Conservation (phyloP, 2,888 invertebrate species). For the Zygaena filipendulae region DNA sequence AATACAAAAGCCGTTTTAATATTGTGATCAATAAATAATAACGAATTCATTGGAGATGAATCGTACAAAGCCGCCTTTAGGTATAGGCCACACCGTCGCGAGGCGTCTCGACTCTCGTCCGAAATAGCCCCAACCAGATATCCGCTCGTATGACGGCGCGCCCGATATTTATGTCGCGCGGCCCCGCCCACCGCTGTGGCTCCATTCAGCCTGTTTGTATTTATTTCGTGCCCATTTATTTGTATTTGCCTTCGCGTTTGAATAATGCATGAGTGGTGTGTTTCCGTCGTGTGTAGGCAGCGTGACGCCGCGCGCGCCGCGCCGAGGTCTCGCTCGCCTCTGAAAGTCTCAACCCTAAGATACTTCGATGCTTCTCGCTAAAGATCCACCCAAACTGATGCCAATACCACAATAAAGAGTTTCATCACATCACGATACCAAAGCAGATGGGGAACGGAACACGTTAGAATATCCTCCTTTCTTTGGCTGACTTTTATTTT, state of each 20-base stretch:
- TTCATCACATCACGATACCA: conserved; percentile 28
- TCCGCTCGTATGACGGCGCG: conserved; percentile 58
- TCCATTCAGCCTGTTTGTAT: conserved; percentile 68
- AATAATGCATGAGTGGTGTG: conserved; percentile 64
- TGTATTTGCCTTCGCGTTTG: conserved; percentile 64
- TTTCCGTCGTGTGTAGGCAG: conserved; percentile 68
- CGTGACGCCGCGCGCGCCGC: conserved; percentile 47
- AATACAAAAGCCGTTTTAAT: too few relatives aligned
- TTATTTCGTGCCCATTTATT: conserved; percentile 68
- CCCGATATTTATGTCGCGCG: conserved; percentile 63
- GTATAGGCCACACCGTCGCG: too few relatives aligned
- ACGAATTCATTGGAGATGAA: too few relatives aligned
- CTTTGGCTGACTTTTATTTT: too few relatives aligned
- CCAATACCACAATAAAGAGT: conserved; percentile 15
- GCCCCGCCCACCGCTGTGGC: conserved; percentile 62
- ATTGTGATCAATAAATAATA: too few relatives aligned
- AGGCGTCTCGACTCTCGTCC: conserved; percentile 28
- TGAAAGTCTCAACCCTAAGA: conserved; percentile 25
- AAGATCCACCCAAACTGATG: conserved; percentile 12
- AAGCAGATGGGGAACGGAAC: too few relatives aligned
- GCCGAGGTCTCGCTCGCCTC: conserved; percentile 22
- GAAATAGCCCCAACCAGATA: conserved; percentile 54
- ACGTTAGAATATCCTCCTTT: too few relatives aligned
- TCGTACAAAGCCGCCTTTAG: too few relatives aligned
- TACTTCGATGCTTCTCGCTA: conserved; percentile 28